Base-by-base conservation (phyloP, 2,888 invertebrate genomes). In the Entomobrya multifasciata region DNA sequence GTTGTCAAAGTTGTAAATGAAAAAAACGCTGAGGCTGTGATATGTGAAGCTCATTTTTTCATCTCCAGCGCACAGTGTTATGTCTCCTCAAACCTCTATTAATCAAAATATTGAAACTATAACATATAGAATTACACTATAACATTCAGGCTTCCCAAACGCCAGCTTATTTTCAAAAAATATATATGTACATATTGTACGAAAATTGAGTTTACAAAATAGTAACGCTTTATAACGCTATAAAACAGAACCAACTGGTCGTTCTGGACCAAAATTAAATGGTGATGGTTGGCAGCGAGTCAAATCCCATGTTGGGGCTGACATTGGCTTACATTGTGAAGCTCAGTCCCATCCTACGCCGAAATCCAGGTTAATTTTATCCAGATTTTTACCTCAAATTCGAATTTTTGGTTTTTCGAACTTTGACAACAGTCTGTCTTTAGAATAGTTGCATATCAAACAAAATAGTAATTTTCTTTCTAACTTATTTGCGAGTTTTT, bases 301-400 rank as follows among this genome's bases (percentile, higher is more conserved):
- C 55, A 90, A 74, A 77, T 89, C 90, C 47, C 79, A 87, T 22
- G 65, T 77, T 22, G 87, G 88, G 25, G 78, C 90, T 91, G 91
- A 91, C 88, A 86, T 92, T 86, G 91, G 92, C 74, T 88, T 92
- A 67, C 91, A 94, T 36, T 94, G 94, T 90, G 93, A 94, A 89
- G 94, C 94, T 6, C 94, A 95, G 92, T 93, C 94, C 0, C 94
- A 93, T 92, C 94, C 94, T 15, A 92, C 93, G 22, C 94, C 94
- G 15, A 92, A 92, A 74, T 94, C 94, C 93, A 94, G 94, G 94
- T 94, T 93, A 22, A 79, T 6, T 22, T 36, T 62, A 1, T 22
- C 62, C 4, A n/a, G n/a, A n/a, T n/a, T n/a, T n/a, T n/a, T n/a
- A n/a, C n/a, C n/a, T n/a, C n/a, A n/a, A n/a, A n/a, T n/a, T n/a